Conservation (phyloP, 1,140 invertebrate species). For the Drosophila equinoxialis region DNA sequence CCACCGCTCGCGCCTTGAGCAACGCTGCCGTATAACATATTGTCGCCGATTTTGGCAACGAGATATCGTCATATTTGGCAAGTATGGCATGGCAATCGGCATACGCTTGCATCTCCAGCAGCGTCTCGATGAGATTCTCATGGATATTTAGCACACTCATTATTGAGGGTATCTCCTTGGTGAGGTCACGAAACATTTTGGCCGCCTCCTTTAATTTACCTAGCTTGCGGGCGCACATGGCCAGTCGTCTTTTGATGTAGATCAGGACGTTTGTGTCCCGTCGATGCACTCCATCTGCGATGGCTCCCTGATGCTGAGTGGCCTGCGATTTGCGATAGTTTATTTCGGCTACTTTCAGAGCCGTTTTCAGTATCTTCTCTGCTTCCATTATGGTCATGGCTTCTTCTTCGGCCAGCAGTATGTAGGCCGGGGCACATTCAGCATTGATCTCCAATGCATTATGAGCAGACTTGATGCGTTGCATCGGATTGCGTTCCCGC, state of each 20-base stretch:
- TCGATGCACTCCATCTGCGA: constrained; percentile 91
- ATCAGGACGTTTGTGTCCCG: constrained; percentile 98
- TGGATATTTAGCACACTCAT: constrained; percentile 98
- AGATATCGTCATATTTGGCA: constrained; percentile 98
- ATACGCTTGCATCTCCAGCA: constrained; percentile 98
- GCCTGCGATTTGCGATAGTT: constrained; percentile 91
- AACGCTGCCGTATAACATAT: constrained; percentile 98
- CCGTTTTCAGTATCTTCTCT: constrained; percentile 94
- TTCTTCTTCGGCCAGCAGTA: constrained; percentile 98
- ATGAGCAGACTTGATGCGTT: constrained; percentile 95
- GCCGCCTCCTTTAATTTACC: constrained; percentile 97
- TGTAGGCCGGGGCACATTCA: constrained; percentile 97
- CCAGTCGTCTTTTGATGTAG: constrained; percentile 96
- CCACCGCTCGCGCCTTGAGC: constrained; percentile 95
- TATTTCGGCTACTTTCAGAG: constrained; percentile 93
- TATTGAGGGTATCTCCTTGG: constrained; percentile 96
- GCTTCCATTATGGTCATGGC: constrained; percentile 95
- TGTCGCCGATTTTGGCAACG: constrained; percentile 97
- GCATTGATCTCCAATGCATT: constrained; percentile 95
- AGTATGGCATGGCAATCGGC: constrained; percentile 96
- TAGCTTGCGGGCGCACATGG: constrained; percentile 98
- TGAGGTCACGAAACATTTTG: constrained; percentile 98
- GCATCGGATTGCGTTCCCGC: constrained; percentile 96
- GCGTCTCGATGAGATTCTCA: constrained; percentile 98
- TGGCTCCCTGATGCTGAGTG: constrained; percentile 89